Evolutionary conservation across 92 coral and sea anemone species (phyloP), one percentile per base, ranked within the genome.

Genomic region (Phymanthus crucifer): DNA sequence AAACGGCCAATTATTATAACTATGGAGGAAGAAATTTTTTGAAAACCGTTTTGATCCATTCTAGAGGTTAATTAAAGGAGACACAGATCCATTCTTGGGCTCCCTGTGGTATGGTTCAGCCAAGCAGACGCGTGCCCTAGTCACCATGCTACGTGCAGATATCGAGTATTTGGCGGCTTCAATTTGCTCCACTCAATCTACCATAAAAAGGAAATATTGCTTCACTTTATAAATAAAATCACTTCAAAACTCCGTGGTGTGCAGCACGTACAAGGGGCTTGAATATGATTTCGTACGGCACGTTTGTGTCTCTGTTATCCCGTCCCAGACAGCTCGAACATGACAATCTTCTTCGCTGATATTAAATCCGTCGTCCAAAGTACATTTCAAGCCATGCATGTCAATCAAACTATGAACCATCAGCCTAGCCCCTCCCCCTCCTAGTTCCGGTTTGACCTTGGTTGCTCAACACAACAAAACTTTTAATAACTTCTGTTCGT

Each of bases 401-500:
- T 50, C 57, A 50, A 13, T 50, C 21, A 54, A 21, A 21, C 6
- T 24, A 21, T 11, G n/a, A 54, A 29, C 27, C 64, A 3, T 43
- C n/a, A n/a, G n/a, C 13, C 48, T 2, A 43, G 14, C 1, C 31
- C 64, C 64, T 24, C 27, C 64, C 64, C 31, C 64, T 24, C 26
- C 64, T 54, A 54, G 64, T 54, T 54, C 64, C 64, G 64, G 24
- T 54, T 54, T 54, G 64, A 54, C 64, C 64, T 54, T 54, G 29
- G 29, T 21, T 54, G 27, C 11, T 3, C 64, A 54, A n/a, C 26
- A 54, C 64, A 24, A 54, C 64, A 29, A 54, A 54, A n/a, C 27
- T 54, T 54, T 43, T 0, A 7, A 43, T 43, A 43, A 43, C 48
- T 43, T 43, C 14, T 21, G 31, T 54, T 21, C 64, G 27, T 54